Percentiles rank a stretch among this genome's conserved stretches.
Evolutionary conservation across 2,888 invertebrate genomes (phyloP).

Genomic region (Drosophila pullipes): DNA sequence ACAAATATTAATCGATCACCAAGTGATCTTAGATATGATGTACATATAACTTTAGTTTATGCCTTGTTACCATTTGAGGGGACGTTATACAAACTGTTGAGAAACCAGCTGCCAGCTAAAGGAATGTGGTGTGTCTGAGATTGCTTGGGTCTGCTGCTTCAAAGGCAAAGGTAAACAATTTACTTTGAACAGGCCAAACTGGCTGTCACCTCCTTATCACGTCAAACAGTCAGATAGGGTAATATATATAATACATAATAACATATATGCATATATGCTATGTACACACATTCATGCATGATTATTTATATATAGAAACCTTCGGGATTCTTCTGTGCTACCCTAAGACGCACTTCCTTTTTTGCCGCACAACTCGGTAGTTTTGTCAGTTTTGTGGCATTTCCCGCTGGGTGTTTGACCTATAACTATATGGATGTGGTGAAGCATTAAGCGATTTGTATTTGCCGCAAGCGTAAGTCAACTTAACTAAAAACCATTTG

Average conservation of each 20-base stretch:
- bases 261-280: background rate
- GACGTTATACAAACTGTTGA: slow-evolving; percentile 11
- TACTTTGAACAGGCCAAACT: slow-evolving; percentile 21
- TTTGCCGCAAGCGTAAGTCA: slow-evolving; percentile 4
- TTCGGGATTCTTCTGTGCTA: slow-evolving; percentile 2
- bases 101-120: slow-evolving; percentile 34
- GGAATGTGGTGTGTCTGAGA: slow-evolving; percentile 8
- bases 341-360: slow-evolving; percentile 14
- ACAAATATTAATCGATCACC: background rate
- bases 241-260: background rate
- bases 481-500: slow-evolving; percentile 2
- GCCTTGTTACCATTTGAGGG: background rate
- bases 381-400: slow-evolving; percentile 29
- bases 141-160: slow-evolving; percentile 18
- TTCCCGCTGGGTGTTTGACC: slow-evolving; percentile 16
- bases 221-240: background rate
- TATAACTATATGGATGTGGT: background rate
- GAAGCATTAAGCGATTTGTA: background rate
- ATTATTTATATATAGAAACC: background rate
- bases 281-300: background rate
- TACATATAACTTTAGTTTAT: background rate
- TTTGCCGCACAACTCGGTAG: slow-evolving; percentile 18
- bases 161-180: slow-evolving; percentile 38
- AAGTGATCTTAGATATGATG: background rate
- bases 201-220: slow-evolving; percentile 47